Conservation (phyloP, 2,797 vertebrate species). For the Enteromius treurensis region DNA sequence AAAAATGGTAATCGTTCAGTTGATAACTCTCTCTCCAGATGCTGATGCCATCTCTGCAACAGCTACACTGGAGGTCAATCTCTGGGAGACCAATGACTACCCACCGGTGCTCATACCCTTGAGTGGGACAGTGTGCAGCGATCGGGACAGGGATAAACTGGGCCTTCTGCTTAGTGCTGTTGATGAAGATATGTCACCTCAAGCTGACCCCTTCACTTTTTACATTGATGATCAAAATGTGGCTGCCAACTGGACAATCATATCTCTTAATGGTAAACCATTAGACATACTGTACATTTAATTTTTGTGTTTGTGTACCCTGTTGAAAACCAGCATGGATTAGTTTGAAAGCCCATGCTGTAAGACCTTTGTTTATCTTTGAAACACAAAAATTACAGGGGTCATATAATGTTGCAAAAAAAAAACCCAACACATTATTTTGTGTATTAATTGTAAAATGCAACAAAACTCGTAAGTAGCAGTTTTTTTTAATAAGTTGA, state of each 20-base stretch:
- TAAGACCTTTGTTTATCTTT: no score
- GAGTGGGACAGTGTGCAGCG: constrained; percentile 77
- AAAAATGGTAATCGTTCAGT: neutral
- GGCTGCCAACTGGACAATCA: constrained; percentile 87
- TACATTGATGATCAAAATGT: constrained; percentile 70
- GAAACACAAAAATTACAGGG: no score
- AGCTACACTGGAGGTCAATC: constrained; percentile 82
- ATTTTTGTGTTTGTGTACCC: neutral
- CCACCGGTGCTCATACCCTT: constrained; percentile 78
- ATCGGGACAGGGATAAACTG: constrained; percentile 53
- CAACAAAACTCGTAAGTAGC: no score
- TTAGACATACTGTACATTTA: neutral
- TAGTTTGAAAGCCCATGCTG: neutral
- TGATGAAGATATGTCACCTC: constrained; percentile 87
- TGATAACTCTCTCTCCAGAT: constrained; percentile 61
- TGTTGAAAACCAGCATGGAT: neutral
- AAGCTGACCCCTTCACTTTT: constrained; percentile 88
- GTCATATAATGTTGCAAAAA: no score
- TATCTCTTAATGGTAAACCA: constrained; percentile 82
- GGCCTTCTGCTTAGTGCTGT: constrained; percentile 84
- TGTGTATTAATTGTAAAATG: no score
- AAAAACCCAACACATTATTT: no score
- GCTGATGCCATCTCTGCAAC: constrained; percentile 77
- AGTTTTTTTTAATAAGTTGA: no score
- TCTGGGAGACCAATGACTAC: constrained; percentile 93